Evolutionary conservation across 2,113 vertebrate genomes (phyloP), one percentile per base, ranked within the genome.

Genomic region (Chaenogobius annularis): DNA sequence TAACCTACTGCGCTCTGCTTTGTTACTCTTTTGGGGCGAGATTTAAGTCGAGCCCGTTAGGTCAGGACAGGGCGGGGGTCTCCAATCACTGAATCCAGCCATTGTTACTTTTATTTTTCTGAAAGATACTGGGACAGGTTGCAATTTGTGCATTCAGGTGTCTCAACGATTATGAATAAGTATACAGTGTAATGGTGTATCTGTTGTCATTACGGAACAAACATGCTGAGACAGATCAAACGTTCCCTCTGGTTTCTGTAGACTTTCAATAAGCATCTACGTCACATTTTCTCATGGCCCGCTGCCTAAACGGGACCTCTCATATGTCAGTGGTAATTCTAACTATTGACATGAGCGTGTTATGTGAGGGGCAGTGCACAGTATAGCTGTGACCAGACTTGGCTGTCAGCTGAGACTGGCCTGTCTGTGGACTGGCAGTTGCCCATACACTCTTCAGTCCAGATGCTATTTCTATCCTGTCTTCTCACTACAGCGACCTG

Each of bases 391-490:
- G 82, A 86, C 85, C 90, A 91, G 87, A 89, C 89, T 87, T 66
- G 81, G 87, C 90, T 66, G 61, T 75, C 43, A 13, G 74, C 68
- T 72, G 80, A 82, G 69, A 63, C 67, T 76, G 74, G 77, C 75
- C 84, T 70, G 66, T 73, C 78, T 88, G 85, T 86, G 82, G 88
- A 89, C 82, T 90, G 88, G 88, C 84, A 85, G 80, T 70, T n/a
- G 69, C 73, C 88, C 81, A 75, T 85, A 84, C 66, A 71, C 81
- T 69, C 72, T 85, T 70, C 75, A 46, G 72, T 82, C 81, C 87
- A 87, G 85, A 83, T 84, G 90, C 88, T 94, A 92, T 92, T 94
- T 92, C 85, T 66, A 83, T 85, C 80, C 84, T 69, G 81, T 81
- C 86, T 72, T 70, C 81, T 90, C 79, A 88, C 92, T 92, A 87